A percentile compares a stretch with the other conserved stretches of the same genome.
Conservation (phyloP, 2,113 vertebrate species). For the Ptychochromis oligacanthus region DNA sequence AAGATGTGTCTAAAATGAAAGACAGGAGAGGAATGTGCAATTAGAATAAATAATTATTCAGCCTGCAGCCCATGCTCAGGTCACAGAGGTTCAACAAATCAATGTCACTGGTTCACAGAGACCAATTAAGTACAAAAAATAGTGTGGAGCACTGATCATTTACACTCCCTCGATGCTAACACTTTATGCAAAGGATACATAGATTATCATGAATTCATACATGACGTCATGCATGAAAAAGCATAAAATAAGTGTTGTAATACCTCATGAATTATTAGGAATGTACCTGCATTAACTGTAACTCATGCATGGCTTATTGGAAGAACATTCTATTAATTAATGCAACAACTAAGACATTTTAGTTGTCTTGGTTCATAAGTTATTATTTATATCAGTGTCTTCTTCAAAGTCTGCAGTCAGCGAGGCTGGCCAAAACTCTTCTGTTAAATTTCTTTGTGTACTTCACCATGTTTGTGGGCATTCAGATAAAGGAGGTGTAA, state of each 20-base stretch:
- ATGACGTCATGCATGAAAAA: background rate
- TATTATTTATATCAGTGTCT: background rate
- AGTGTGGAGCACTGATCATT: slow-evolving; percentile 22
- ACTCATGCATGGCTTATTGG: background rate
- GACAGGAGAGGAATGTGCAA: background rate
- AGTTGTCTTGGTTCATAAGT: background rate
- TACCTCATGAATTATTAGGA: background rate
- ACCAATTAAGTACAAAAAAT: slow-evolving; percentile 30
- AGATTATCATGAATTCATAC: background rate
- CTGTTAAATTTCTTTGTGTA: background rate
- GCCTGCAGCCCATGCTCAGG: background rate
- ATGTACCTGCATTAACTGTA: background rate
- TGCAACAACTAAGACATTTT: background rate
- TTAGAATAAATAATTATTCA: slow-evolving; percentile 5
- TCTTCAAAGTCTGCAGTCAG: background rate
- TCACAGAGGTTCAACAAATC: slow-evolving; percentile 52
- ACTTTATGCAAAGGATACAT: background rate
- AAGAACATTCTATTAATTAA: background rate
- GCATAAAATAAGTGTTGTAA: background rate
- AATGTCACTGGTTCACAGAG: slow-evolving; percentile 26
- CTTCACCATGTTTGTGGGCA: no score
- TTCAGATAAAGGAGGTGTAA: no score
- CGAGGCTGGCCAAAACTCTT: background rate
- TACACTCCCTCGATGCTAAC: background rate
- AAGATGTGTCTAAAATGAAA: background rate